Evolutionary conservation across 2,113 vertebrate species (phyloP).

Genomic region (Cranoglanis bouderius): DNA sequence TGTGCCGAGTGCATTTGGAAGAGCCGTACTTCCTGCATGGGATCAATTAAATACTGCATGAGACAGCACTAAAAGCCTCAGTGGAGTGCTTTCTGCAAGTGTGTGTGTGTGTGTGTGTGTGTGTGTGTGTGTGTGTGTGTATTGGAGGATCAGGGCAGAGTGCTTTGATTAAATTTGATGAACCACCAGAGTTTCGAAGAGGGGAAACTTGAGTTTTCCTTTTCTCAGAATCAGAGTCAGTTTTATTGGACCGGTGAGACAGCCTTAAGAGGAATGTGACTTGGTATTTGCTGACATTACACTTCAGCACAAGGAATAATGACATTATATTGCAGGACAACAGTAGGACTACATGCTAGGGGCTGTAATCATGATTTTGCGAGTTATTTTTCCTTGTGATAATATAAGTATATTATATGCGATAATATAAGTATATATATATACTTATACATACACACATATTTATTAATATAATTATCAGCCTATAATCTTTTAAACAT

Average conservation of each 20-base stretch:
- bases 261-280: neutral
- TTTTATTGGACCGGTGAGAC: slow-evolving; percentile 15
- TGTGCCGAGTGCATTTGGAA: slow-evolving; percentile 73
- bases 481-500: neutral
- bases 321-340: neutral
- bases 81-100: slow-evolving; percentile 70
- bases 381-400: neutral
- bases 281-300: slow-evolving; percentile 12
- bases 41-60: slow-evolving; percentile 84
- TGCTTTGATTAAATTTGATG: slow-evolving; percentile 78
- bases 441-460: no score
- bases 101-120: slow-evolving; percentile 46
- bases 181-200: slow-evolving; percentile 66
- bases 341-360: neutral
- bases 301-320: neutral
- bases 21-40: slow-evolving; percentile 76
- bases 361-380: no score
- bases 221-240: slow-evolving; percentile 38
- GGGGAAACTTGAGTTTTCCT: slow-evolving; percentile 51
- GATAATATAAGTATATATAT: neutral
- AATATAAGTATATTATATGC: neutral
- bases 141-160: slow-evolving; percentile 62
- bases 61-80: slow-evolving; percentile 81
- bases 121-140: slow-evolving; percentile 44
- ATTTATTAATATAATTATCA: neutral